Evolutionary conservation across 2,113 vertebrate species (phyloP), one percentile per base, ranked within the genome.

Genomic region (Nyctibius bracteatus): DNA sequence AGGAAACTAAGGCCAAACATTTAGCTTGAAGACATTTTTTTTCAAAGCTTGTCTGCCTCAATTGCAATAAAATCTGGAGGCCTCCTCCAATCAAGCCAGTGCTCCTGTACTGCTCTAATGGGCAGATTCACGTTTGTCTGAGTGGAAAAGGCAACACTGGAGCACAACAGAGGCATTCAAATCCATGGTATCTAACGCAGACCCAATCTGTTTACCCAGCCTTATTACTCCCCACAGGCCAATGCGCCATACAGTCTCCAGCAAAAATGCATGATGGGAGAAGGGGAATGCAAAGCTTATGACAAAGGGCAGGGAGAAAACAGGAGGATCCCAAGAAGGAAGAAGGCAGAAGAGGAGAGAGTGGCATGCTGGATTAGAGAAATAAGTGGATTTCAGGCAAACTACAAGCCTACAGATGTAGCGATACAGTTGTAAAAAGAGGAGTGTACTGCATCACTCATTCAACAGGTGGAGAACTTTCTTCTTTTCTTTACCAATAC

Each of bases 201-300:
- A 74, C 22, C 24, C 43, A 28, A 33, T 21, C 33, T 46, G 23
- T 58, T 68, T 49, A 62, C 25, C 17, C 24, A 85, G 24, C 47
- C 30, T 52, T 70, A 23, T 71, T 44, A 37, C 9, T 79, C 55
- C 22, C n/a, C 16, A 44, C 28, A 58, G 37, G 30, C 27, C 41
- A 86, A 35, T 4, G 2, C 1, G 5, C 23, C 0, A 0, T 30
- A 25, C 7, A 23, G 41, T n/a, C 52, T 78, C 46, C 11, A 58
- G 73, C 28, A 81, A 87, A 87, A 73, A 84, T 10, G 4, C 8
- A 12, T 12, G 25, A 57, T 5, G 31, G 47, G 37, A 46, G 24
- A 70, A 46, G 28, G n/a, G 47, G 59, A 95, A 89, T 6, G 16
- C 21, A 77, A 66, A 70, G 10, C 23, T 68, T 37, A 31, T 27